Evolutionary conservation across 35 echinoderm and acorn worm genomes (phyloP), one percentile per base, ranked within the genome.

Genomic region (Lytechinus variegatus): DNA sequence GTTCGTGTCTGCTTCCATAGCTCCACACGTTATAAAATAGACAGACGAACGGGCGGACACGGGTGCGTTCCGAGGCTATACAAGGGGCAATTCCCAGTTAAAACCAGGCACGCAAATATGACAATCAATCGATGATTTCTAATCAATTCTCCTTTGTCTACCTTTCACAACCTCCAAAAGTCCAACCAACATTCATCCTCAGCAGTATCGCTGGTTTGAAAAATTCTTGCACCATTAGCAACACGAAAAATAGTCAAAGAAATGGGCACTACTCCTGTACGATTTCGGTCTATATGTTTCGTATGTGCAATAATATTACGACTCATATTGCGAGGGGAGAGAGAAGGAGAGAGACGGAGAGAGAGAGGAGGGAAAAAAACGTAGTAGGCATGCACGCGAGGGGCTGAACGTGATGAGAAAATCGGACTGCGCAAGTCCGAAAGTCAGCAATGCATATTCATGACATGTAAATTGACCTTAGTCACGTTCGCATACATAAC

Each of bases 401-500:
- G 53, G 54, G 95, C 86, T 96, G 95, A 96, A 96, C 95, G 95
- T 96, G 95, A 96, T 96, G 95, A 96, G 95, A 96, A 91, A 89
- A 96, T 91, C 95, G 54, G 54, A 92, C 55, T 96, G 95, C 95
- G 95, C 95, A 96, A 66, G 95, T 96, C 87, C 95, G n/a, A 61
- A 61, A 91, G 27, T 89, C 87, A 52, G 28, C 52, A 53, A 89
- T 96, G 28, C 89, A 96, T 96, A 96, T 96, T 96, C 95, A 96
- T 96, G 66, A 58, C n/a, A 95, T 95, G 86, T 71, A 95, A 58
- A 95, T 95, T 55, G 54, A 91, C 89, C 55, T 53, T 71, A 96
- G 95, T 96, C 95, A 96, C 95, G 95, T 96, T 96, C 95, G 95
- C 95, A 96, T 96, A 96, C 91, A 92, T 92, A 91, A 96, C 91